Base-by-base conservation (phyloP, 2,888 invertebrate species). In the Marasmarcha lunaedactyla region DNA sequence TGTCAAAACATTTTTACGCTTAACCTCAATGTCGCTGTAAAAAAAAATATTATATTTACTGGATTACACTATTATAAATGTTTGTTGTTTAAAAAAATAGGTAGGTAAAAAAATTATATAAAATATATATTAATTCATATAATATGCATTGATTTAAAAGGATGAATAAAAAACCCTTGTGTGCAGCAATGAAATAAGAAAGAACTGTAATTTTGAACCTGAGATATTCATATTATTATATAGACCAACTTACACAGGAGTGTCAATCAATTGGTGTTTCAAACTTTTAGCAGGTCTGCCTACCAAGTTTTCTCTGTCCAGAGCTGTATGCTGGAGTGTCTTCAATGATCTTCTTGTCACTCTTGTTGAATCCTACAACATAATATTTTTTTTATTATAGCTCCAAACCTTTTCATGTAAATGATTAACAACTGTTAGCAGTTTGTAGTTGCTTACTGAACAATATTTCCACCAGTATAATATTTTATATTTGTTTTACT, bases 271-370 rank as follows among this genome's bases (percentile, higher is more conserved):
- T 51, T 74, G 77, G 56, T 81, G 78, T 52, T 87, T 88, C 36
- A 77, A 60, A 62, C 53, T 68, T 64, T 81, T 74, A 44, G 73
- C 59, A 35, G 83, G 71, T 55, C 92, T 87, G 52, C 91, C 91
- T 52, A 87, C 88, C 49, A 92, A 78, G 69, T 93, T 93, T 76
- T 93, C 92, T 61, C 90, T 90, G 57, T 91, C 90, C 36, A 83
- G 85, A 26, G 91, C 89, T 35, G 88, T 84, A 44, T 86, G 88
- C 66, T 93, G 93, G 46, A 93, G 68, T 15, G 89, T 87, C 71
- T 90, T 91, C n/a, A 93, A 79, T 14, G 90, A 89, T 13, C 14
- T 12, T 4, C 34, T 9, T 2, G 14, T 14, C 12, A 14, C 34
- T 13, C 14, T 34, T 6, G 88, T 76, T 57, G 84, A 90, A 50